phyloP scores from a whole-genome alignment of 1,140 invertebrate genomes.

The Lepidurus apus region DNA sequence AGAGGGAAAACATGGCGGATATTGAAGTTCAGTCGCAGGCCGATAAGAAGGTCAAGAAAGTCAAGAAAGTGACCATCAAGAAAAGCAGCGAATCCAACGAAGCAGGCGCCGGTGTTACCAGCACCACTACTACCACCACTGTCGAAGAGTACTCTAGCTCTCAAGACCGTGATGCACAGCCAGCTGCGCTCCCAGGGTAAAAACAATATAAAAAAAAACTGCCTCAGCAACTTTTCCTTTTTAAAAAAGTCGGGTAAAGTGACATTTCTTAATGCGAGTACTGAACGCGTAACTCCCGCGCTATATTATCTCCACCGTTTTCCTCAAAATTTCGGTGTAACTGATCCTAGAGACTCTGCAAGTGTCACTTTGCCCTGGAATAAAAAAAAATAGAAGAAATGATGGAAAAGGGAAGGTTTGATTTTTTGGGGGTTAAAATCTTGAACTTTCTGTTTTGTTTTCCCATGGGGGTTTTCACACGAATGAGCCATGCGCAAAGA shows the following conservation, averaged over 20 bases:
- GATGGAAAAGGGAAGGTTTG: not conserved
- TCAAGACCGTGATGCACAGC: slow-evolving; percentile 17
- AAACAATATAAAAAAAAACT: not conserved
- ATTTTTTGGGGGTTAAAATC: not conserved
- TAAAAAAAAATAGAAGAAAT: too few relatives aligned
- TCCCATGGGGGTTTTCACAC: not conserved
- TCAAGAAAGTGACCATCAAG: slow-evolving; percentile 38
- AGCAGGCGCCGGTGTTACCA: slow-evolving; percentile 25
- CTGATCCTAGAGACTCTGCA: too few relatives aligned
- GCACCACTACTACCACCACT: slow-evolving; percentile 31
- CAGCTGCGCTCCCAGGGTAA: not conserved
- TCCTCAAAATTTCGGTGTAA: too few relatives aligned
- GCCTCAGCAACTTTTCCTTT: too few relatives aligned
- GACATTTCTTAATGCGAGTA: too few relatives aligned
- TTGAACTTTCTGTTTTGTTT: not conserved
- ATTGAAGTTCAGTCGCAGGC: slow-evolving; percentile 35
- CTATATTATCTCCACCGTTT: too few relatives aligned
- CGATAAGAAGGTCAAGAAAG: slow-evolving; percentile 40
- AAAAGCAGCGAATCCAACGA: slow-evolving; percentile 27
- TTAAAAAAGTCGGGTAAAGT: too few relatives aligned
- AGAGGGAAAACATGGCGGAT: slow-evolving; percentile 31
- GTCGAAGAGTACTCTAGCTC: slow-evolving; percentile 27
- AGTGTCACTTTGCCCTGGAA: too few relatives aligned
- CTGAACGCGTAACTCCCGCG: too few relatives aligned
- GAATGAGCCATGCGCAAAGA: slow-evolving; percentile 14